phyloP scores from a whole-genome alignment of 2,797 vertebrate species.

The Mormyrus hasselquistii region DNA sequence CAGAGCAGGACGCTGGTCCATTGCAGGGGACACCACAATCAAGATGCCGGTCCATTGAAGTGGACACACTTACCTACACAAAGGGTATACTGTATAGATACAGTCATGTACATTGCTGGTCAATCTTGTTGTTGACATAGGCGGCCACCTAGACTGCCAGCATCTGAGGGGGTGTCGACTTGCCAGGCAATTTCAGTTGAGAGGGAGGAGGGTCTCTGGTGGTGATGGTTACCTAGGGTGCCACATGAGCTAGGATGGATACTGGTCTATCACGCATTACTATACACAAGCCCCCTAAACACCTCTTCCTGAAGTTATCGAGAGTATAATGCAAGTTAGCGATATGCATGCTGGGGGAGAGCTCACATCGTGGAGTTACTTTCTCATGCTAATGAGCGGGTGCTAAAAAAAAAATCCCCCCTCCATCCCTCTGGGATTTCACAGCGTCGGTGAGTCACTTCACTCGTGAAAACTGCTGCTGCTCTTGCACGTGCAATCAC shows the following conservation, averaged over 20 bases:
- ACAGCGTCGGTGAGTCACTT: neutral
- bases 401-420: neutral
- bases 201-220: neutral
- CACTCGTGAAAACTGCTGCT: neutral
- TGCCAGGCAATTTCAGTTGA: neutral
- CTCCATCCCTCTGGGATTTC: neutral
- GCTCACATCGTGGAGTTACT: neutral
- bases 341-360: neutral
- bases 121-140: neutral
- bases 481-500: neutral
- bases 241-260: neutral
- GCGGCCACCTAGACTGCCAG: neutral
- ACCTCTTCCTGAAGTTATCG: neutral
- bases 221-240: neutral
- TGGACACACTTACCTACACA: neutral
- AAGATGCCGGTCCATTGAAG: neutral
- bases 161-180: neutral
- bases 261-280: neutral
- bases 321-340: neutral
- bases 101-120: neutral
- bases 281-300: neutral
- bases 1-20: neutral
- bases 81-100: neutral
- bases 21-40: neutral
- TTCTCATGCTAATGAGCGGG: neutral